Evolutionary conservation across 1,140 invertebrate species (phyloP).

Genomic region (Oedothorax gibbosus): DNA sequence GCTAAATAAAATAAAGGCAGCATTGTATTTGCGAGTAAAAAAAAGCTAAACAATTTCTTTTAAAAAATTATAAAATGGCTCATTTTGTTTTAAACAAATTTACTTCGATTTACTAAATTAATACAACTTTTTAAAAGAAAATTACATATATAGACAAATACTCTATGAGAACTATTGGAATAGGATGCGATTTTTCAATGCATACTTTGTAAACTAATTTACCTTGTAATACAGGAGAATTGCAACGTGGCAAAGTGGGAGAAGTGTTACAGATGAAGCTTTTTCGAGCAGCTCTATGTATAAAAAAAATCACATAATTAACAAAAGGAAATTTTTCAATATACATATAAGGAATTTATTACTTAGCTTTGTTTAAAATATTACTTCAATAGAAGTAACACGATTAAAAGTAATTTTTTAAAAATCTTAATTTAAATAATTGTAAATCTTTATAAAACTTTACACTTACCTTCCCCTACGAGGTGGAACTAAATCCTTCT

Average conservation of each 20-base stretch:
- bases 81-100: too few relatives aligned
- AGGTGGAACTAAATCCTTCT: conserved; percentile 48
- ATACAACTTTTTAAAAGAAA: too few relatives aligned
- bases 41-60: too few relatives aligned
- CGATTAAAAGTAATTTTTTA: neutral
- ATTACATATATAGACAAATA: too few relatives aligned
- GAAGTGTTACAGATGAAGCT: conserved; percentile 78
- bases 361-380: neutral
- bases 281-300: conserved; percentile 69
- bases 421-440: neutral
- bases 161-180: too few relatives aligned
- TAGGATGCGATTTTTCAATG: neutral
- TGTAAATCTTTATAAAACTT: neutral
- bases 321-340: too few relatives aligned
- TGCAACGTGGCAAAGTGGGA: conserved; percentile 81
- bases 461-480: conserved; percentile 42
- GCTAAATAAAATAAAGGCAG: too few relatives aligned
- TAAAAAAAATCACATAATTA: neutral
- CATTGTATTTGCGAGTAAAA: too few relatives aligned
- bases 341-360: too few relatives aligned
- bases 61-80: too few relatives aligned
- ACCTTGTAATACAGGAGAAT: conserved; percentile 78
- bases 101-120: too few relatives aligned
- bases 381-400: neutral
- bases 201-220: neutral